Percentiles rank a stretch among this genome's conserved stretches.
Conservation (phyloP, 2,113 vertebrate genomes). For the Tylochromis polylepis region DNA sequence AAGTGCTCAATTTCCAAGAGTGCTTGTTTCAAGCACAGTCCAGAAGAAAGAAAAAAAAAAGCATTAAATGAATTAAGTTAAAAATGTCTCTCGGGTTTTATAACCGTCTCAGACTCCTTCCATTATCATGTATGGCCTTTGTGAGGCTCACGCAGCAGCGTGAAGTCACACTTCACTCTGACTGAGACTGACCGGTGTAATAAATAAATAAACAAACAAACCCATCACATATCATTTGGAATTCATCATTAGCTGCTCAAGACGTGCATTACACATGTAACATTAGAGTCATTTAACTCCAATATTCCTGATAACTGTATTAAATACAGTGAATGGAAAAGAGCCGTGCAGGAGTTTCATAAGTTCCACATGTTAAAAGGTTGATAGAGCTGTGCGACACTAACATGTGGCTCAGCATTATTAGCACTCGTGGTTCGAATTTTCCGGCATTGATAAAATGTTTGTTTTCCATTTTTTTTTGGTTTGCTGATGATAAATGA, state of each 20-base stretch:
- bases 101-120: not conserved
- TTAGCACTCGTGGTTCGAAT: not conserved
- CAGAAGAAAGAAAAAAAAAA: slow-evolving; percentile 42
- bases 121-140: not conserved
- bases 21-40: slow-evolving; percentile 44
- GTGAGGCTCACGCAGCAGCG: not conserved
- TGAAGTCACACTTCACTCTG: not conserved
- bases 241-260: not conserved
- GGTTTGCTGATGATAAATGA: not conserved
- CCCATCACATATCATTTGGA: not conserved
- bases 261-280: not conserved
- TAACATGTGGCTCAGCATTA: not conserved
- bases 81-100: slow-evolving; percentile 18
- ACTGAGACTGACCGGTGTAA: not conserved
- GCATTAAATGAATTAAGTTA: slow-evolving; percentile 34
- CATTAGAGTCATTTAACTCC: not conserved
- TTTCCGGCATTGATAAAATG: not conserved
- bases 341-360: not conserved
- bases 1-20: slow-evolving; percentile 46
- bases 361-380: not conserved
- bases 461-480: not conserved
- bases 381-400: not conserved
- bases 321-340: not conserved
- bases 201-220: not conserved
- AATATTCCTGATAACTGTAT: not conserved